A percentile compares a stretch with the other conserved stretches of the same genome.
These are phyloP conservation scores for Elephas maximus DNA, from an alignment of 2,113 vertebrate species.

Conservation along the genomic window DNA sequence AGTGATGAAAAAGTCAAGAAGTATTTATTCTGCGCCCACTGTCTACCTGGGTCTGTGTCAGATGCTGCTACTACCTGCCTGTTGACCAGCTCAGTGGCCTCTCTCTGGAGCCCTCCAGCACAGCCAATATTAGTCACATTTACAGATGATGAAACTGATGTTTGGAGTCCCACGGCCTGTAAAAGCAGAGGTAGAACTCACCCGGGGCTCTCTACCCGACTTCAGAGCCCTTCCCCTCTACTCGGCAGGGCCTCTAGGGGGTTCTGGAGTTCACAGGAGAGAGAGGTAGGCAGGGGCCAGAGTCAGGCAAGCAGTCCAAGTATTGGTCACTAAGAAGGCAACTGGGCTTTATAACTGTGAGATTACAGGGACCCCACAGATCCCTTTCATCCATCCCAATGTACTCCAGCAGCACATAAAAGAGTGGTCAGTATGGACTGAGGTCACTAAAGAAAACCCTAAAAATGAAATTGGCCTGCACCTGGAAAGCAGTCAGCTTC, in stretches of 20 bases:
- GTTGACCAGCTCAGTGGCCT: accelerated
- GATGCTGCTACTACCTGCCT: not conserved
- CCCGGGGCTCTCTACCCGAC: not conserved
- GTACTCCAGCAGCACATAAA: not conserved
- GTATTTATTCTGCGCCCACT: not conserved
- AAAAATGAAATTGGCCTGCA: not conserved
- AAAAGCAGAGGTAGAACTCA: not conserved
- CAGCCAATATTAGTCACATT: not conserved
- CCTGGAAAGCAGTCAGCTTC: not conserved
- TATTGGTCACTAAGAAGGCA: not conserved
- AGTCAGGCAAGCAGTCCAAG: accelerated
- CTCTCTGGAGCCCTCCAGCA: not conserved
- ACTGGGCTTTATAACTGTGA: not conserved
- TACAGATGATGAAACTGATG: not conserved
- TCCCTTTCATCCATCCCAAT: not conserved
- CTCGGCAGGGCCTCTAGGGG: not conserved
- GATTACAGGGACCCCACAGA: not conserved
- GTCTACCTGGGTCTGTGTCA: not conserved
- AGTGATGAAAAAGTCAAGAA: not conserved
- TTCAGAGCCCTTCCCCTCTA: not conserved
- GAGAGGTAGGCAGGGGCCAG: not conserved
- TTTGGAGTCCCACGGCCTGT: not conserved
- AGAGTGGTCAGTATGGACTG: not conserved
- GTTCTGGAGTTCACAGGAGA: not conserved
- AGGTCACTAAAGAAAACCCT: not conserved